These are phyloP conservation scores for Gymnosoma rotundatum DNA, from an alignment of 2,888 invertebrate genomes.

Conservation along the genomic window DNA sequence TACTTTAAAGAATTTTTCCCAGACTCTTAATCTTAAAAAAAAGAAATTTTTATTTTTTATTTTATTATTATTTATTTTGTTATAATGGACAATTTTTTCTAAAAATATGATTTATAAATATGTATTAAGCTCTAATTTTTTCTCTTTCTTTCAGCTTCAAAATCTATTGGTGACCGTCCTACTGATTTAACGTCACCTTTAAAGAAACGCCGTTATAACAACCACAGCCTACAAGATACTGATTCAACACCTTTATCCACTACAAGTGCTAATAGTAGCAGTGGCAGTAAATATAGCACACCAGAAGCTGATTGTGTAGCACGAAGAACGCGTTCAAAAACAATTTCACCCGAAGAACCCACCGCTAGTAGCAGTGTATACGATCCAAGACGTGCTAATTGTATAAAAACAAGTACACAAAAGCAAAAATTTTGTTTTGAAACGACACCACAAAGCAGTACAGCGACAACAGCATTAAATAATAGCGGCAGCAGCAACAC, in stretches of 20 bases:
- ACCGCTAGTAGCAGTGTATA: conserved; percentile 70
- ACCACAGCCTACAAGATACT: conserved; percentile 52
- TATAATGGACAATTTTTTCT: too few species aligned
- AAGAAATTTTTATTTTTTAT: too few species aligned
- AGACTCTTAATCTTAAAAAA: too few species aligned
- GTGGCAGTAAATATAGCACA: conserved; percentile 53
- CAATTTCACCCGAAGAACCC: conserved; percentile 75
- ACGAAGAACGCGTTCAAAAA: conserved; percentile 81
- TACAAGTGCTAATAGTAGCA: conserved; percentile 46
- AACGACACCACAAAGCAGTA: conserved; percentile 43
- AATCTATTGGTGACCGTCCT: conserved; percentile 74
- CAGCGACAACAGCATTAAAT: conserved; percentile 41
- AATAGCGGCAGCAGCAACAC: conserved; percentile 40
- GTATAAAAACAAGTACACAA: conserved; percentile 58
- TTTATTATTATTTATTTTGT: too few species aligned
- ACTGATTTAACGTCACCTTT: conserved; percentile 75
- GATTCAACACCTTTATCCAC: conserved; percentile 56
- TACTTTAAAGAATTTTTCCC: too few species aligned
- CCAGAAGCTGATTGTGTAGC: conserved; percentile 79
- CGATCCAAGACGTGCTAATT: conserved; percentile 55
- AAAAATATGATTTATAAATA: neutral
- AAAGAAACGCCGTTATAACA: conserved; percentile 78
- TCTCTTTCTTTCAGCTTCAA: conserved; percentile 64
- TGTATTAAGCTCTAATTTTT: conserved; percentile 6
- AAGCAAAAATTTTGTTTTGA: conserved; percentile 64